Evolutionary conservation across 2,888 invertebrate species (phyloP).

Genomic region (Osedax frankpressi): DNA sequence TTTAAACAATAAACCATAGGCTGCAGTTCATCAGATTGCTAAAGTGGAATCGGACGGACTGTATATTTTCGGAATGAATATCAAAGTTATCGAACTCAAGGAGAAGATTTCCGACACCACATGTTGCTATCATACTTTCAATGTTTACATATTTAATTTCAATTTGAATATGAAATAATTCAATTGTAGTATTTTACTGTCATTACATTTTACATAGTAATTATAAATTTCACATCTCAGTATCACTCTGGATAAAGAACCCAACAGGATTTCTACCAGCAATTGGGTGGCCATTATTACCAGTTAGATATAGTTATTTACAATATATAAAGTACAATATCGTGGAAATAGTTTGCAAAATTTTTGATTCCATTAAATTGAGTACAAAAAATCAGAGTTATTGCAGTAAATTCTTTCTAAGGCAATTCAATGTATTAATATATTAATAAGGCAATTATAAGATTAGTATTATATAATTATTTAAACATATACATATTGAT

Average conservation of each 20-base stretch:
- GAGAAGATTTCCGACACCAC: neutral
- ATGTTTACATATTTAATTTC: too few relatives aligned
- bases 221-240: slow-evolving; percentile 1
- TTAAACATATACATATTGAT: too few relatives aligned
- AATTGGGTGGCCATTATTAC: slow-evolving; percentile 72
- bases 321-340: too few relatives aligned
- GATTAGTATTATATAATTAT: neutral
- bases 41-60: neutral
- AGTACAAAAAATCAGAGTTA: neutral
- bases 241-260: slow-evolving; percentile 57
- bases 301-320: slow-evolving; percentile 58
- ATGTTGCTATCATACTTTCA: neutral
- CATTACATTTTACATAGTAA: too few relatives aligned
- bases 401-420: neutral
- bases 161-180: neutral
- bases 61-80: neutral
- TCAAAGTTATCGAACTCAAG: neutral
- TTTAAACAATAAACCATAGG: too few relatives aligned
- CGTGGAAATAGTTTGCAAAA: too few relatives aligned
- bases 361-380: too few relatives aligned
- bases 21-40: neutral
- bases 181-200: neutral
- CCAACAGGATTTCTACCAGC: slow-evolving; percentile 73
- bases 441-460: neutral
- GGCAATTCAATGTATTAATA: neutral